Evolutionary conservation across 2,797 vertebrate species (phyloP), one percentile per base, ranked within the genome.

Genomic region (Pseudotriccus pelzelni): DNA sequence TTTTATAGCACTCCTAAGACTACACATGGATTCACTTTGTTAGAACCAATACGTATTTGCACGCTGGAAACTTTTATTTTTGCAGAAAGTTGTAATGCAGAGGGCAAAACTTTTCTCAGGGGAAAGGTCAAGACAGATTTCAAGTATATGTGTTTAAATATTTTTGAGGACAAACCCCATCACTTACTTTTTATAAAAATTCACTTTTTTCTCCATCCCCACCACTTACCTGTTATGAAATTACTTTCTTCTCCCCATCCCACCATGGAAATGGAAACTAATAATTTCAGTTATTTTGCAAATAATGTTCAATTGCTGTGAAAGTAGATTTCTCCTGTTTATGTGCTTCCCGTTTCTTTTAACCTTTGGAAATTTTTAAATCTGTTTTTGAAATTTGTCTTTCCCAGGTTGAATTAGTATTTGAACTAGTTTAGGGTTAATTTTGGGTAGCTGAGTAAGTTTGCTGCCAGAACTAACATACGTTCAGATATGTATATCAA

Each of bases 401-500:
- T 63, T 14, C 30, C 25, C 30, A 80, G 27, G 7, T 59, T 74
- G 58, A 77, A 70, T 7, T 41, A 72, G 14, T 19, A 76, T 84
- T 90, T 95, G 67, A 89, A 59, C 34, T 67, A 90, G 25, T 67
- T 85, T 63, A 70, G 52, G 67, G 39, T 90, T 93, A 93, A 87
- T 90, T 89, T 92, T 0, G 1, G 30, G 43, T 80, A 77, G 44
- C 43, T 87, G 53, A 78, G 19, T 77, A 58, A 79, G 53, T 92
- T 75, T 86, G 18, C 37, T 97, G 88, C 77, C 94, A 95, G 93
- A 94, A 60, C 77, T 90, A 93, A 63, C 47, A 87, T 77, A 68
- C 0, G 0, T 74, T 87, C 44, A 85, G 81, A 72, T 93, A 91
- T 43, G 81, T 39, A 67, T 90, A 94, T 93, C 72, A 80, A 55